Evolutionary conservation across 2,113 vertebrate species (phyloP).

Genomic region (Sus scrofa): DNA sequence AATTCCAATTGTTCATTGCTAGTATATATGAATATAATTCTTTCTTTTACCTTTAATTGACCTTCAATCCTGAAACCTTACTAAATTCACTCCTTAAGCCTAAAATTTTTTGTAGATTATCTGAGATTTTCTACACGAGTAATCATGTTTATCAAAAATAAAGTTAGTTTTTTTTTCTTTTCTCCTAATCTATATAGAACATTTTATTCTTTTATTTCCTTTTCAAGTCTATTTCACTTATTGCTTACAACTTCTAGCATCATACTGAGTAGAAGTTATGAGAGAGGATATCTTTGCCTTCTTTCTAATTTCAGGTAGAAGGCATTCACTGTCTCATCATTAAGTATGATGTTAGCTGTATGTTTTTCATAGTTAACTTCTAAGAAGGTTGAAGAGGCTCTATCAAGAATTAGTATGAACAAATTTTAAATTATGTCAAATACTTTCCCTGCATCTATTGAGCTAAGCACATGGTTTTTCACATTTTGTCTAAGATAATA

Average conservation of each 20-base stretch:
- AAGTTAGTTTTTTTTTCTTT: not conserved
- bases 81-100: not conserved
- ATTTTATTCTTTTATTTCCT: not conserved
- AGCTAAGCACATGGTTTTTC: not conserved
- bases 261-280: not conserved
- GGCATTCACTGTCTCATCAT: not conserved
- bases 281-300: not conserved
- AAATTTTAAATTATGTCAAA: not conserved
- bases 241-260: not conserved
- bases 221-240: not conserved
- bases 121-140: not conserved
- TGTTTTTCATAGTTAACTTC: not conserved
- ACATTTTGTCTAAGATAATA: not conserved
- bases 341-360: not conserved
- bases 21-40: not conserved
- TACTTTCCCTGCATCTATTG: not conserved
- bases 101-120: not conserved
- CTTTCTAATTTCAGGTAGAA: not conserved
- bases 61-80: not conserved
- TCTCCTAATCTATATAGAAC: not conserved
- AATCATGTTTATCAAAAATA: not conserved
- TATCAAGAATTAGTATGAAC: not conserved
- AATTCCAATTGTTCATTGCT: not conserved
- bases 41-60: not conserved
- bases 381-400: not conserved